Base-by-base conservation (phyloP, 2,797 vertebrate species). In the Cossypha heuglini region DNA sequence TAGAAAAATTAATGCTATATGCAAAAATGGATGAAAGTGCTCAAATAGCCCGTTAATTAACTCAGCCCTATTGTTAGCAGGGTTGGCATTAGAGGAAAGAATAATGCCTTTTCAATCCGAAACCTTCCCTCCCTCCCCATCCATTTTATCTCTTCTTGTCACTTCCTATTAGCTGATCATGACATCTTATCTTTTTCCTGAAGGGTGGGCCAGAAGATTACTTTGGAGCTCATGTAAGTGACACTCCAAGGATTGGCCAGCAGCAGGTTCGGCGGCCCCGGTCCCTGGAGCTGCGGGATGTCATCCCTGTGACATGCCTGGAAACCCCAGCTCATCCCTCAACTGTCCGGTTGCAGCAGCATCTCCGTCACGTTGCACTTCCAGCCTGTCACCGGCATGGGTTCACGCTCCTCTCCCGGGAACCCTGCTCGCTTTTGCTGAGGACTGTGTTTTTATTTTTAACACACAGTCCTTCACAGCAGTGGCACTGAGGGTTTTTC, bases 171-270 rank as follows among this genome's bases (percentile, higher is more conserved):
- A 98, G 96, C 95, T 92, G 97, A 97, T 98, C 93, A 66, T 98
- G 98, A 98, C 97, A 97, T 97, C 97, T 97, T 97, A 97, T 97
- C 97, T 97, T 96, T 97, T 97, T 97, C 98, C 98, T 97, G 96
- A 98, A 98, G 98, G 97, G 97, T 76, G 92, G 97, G 96, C 97
- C 96, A 96, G 96, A 97, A 97, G 97, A 98, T 97, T 97, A 97
- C 97, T 98, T 98, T 94, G 96, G 96, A 97, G 96, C 97, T 97
- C 97, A 96, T 98, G 97, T 98, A 98, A 98, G 97, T 98, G 98
- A 98, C 97, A 97, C 98, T 98, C 97, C 96, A 97, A 97, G 97
- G 97, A 94, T 94, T 97, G 97, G 97, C 98, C 94, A 1, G 86
- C 95, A 97, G 98, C 96, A 58, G 91, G 92, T 93, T 97, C 94